These are phyloP conservation scores for Ooceraea biroi DNA, from an alignment of 1,140 invertebrate genomes.

Conservation along the genomic window DNA sequence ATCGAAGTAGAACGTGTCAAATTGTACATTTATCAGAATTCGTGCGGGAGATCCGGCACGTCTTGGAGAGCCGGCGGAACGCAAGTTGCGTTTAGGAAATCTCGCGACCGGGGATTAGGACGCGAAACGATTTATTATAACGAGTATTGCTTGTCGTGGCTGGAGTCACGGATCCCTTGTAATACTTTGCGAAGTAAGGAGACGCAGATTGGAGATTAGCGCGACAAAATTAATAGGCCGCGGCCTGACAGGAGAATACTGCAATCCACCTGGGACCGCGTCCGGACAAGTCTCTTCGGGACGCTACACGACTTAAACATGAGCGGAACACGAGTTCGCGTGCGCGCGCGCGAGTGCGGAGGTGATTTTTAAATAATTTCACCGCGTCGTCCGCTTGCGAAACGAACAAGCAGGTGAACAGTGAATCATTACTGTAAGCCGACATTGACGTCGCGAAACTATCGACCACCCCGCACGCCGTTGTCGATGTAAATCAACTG, in stretches of 20 bases:
- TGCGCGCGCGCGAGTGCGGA: constrained; percentile 39
- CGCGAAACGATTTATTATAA: constrained; percentile 65
- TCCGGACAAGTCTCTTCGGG: constrained; percentile 48
- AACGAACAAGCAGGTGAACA: constrained; percentile 26
- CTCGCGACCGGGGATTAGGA: constrained; percentile 51
- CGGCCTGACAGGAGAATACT: constrained; percentile 77
- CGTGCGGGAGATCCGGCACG: neutral
- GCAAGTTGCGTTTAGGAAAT: constrained; percentile 58
- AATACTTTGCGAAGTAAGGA: constrained; percentile 77
- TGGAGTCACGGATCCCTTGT: constrained; percentile 62
- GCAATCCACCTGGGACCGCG: constrained; percentile 77
- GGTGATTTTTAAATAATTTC: constrained; percentile 74
- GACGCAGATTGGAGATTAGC: constrained; percentile 83
- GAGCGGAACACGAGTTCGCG: neutral
- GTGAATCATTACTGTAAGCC: constrained; percentile 65
- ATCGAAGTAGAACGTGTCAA: constrained; percentile 27
- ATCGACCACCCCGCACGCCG: constrained; percentile 43
- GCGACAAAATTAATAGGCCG: constrained; percentile 82
- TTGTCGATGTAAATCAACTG: constrained; percentile 62
- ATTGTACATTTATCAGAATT: constrained; percentile 51
- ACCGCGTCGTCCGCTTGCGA: constrained; percentile 27
- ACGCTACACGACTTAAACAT: constrained; percentile 33
- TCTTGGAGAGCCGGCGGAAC: constrained; percentile 33
- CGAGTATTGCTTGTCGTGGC: constrained; percentile 62
- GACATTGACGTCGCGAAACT: constrained; percentile 45